Conservation (phyloP, 2,113 vertebrate genomes). For the Plecotus auritus region DNA sequence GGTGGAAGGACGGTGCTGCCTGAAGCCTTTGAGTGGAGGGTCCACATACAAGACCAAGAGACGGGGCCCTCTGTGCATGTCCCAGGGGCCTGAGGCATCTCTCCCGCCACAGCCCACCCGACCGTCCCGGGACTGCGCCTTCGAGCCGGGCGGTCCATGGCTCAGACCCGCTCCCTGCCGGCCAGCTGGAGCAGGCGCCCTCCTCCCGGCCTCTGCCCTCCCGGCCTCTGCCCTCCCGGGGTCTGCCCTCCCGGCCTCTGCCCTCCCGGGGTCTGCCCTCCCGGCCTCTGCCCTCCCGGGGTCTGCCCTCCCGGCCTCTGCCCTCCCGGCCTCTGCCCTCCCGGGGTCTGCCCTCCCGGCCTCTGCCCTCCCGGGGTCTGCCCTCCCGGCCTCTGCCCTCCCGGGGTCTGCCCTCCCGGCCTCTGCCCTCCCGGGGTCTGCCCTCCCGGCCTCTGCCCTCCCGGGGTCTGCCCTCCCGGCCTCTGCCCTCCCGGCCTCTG, state of each 20-base stretch:
- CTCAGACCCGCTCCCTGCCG: not conserved
- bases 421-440: not conserved
- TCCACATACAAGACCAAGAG: not conserved
- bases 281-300: not conserved
- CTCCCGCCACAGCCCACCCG: not conserved
- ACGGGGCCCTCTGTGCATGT: not conserved
- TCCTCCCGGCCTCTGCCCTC: not conserved
- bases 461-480: no score
- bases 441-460: no score
- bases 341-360: no score
- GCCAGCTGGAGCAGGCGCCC: not conserved
- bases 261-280: not conserved
- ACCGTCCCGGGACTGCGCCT: accelerated
- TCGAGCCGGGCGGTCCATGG: not conserved
- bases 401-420: no score
- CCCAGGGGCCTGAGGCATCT: not conserved
- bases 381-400: no score
- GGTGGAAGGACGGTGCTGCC: not conserved
- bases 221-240: not conserved
- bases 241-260: no score
- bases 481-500: no score
- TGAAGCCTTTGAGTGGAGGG: not conserved
- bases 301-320: no score
- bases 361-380: not conserved
- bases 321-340: no score